Evolutionary conservation across 2,113 vertebrate species (phyloP).

Genomic region (Rhea americana): DNA sequence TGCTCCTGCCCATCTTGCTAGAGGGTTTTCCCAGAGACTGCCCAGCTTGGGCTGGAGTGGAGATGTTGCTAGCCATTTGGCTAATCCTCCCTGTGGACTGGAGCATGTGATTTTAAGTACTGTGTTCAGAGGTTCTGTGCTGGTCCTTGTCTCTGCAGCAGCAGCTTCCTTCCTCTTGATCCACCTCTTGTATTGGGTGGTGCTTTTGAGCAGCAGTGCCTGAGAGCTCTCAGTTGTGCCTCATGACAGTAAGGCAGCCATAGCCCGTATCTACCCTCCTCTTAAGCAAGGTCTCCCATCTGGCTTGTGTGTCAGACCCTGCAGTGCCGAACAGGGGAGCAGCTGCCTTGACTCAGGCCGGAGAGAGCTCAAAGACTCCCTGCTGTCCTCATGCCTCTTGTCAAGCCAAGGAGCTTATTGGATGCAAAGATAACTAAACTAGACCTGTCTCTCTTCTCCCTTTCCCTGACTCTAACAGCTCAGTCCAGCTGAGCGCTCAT

Average conservation of each 20-base stretch:
- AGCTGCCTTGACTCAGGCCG: fast-evolving
- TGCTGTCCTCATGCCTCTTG: background rate
- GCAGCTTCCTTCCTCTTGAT: background rate
- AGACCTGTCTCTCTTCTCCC: background rate
- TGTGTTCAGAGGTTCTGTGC: background rate
- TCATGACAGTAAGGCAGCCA: background rate
- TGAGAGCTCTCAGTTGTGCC: background rate
- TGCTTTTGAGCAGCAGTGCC: background rate
- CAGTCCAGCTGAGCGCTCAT: fast-evolving
- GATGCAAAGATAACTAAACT: background rate
- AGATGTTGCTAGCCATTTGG: background rate
- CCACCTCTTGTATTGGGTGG: background rate
- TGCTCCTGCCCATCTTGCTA: background rate
- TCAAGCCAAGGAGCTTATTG: background rate
- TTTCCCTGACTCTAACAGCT: background rate
- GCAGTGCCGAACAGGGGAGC: background rate
- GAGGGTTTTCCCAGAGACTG: background rate
- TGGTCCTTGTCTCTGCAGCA: background rate
- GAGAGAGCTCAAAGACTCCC: background rate
- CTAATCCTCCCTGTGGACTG: background rate
- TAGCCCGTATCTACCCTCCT: background rate
- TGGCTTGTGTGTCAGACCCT: background rate
- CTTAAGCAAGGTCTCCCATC: background rate
- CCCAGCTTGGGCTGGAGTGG: background rate
- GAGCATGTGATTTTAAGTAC: background rate